Base-by-base conservation (phyloP, 2,888 invertebrate genomes). In the Mesorhabditis sp. region DNA sequence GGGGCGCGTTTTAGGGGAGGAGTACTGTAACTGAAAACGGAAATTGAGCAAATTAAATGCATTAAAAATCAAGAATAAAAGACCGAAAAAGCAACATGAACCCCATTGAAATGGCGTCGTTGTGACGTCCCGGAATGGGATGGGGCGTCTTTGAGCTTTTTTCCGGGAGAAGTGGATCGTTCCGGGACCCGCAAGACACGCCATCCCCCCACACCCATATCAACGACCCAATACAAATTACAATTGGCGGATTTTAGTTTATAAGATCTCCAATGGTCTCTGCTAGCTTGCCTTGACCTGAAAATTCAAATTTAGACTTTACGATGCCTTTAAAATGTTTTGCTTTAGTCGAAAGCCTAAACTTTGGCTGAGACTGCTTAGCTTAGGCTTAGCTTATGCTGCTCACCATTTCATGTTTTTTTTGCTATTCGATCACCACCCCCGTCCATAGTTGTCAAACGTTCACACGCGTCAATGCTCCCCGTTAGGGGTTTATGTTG, bases 1-100 rank as follows among this genome's bases (percentile, higher is more conserved):
- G 28, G 28, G 28, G 28, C 43, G 1, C n/a, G 64, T 70, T n/a
- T 15, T 4, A 4, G 44, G 58, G 10, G n/a, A 58, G 10, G 28
- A 28, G 28, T 28, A 65, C 63, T 68, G 45, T 65, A 66, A 41
- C 58, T 50, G n/a, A 2, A 10, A 50, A n/a, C 10, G 58, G 58
- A 50, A 50, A 10, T n/a, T 50, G 7, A 13, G 10, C 58, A 50
- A 50, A n/a, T 50, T 50, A 50, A n/a, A 10, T n/a, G 58, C 58
- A n/a, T 28, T 28, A 28, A 28, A 50, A n/a, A 13, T 50, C 7
- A 10, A 50, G n/a, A 13, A 50, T 50, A n/a, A 50, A n/a, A 50
- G n/a, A 50, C 58, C n/a, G 58, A 50, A 50, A 50, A 50, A 28
- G 28, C 28, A 28, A 28, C 28, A 28, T 28, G 28, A 28, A 28